Percentiles rank a stretch among this genome's conserved stretches.
phyloP scores from a whole-genome alignment of 2,888 invertebrate genomes.

The Cacoxenus indagator region DNA sequence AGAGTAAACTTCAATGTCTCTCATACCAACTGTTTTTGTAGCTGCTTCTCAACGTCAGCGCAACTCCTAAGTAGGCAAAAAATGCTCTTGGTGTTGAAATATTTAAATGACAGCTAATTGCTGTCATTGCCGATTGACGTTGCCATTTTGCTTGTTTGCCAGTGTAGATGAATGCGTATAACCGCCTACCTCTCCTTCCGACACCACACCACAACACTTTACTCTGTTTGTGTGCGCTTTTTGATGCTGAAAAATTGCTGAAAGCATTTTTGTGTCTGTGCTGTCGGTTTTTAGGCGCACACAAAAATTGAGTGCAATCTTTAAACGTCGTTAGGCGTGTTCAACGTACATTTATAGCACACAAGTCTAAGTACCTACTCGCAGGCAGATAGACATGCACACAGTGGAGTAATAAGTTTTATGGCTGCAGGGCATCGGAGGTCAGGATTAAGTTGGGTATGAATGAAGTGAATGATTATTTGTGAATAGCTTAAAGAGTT shows the following conservation, averaged over 20 bases:
- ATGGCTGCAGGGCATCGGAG: too few relatives aligned
- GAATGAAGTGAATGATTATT: too few relatives aligned
- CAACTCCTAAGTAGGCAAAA: slow-evolving; percentile 25
- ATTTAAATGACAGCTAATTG: slow-evolving; percentile 64
- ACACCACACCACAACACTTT: slow-evolving; percentile 27
- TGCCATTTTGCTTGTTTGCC: neutral
- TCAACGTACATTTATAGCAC: neutral
- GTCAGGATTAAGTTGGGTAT: too few relatives aligned
- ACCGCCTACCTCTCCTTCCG: slow-evolving; percentile 2
- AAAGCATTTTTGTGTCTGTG: slow-evolving; percentile 16
- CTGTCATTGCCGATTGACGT: slow-evolving; percentile 36
- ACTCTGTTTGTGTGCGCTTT: slow-evolving; percentile 53
- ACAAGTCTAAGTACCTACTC: neutral
- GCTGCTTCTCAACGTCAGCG: slow-evolving; percentile 37
- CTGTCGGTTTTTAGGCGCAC: neutral
- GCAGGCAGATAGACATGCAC: neutral
- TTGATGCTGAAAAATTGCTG: slow-evolving; percentile 32
- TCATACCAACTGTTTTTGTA: neutral
- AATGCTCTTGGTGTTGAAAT: slow-evolving; percentile 45
- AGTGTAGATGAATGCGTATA: neutral
- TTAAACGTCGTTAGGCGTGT: slow-evolving; percentile 6
- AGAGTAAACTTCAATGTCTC: neutral
- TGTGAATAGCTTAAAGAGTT: too few relatives aligned
- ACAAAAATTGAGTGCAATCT: neutral
- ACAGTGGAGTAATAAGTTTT: neutral